Evolutionary conservation across 2,888 invertebrate genomes (phyloP).

Genomic region (Priapulus caudatus): DNA sequence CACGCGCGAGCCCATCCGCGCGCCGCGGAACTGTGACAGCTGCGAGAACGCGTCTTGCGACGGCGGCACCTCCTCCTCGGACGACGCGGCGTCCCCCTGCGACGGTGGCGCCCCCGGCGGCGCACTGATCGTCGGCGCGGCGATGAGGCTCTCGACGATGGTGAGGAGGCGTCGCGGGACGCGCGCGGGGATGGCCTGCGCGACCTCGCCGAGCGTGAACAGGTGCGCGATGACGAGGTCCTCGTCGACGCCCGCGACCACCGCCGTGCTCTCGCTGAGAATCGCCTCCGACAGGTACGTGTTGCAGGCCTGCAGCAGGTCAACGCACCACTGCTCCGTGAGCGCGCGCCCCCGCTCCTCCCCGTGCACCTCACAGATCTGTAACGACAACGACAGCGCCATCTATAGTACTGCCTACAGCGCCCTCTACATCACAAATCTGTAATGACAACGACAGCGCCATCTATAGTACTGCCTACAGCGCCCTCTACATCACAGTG

Average conservation of each 20-base stretch:
- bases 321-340: constrained; percentile 26
- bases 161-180: constrained; percentile 37
- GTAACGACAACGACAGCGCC: too few species aligned
- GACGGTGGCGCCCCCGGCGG: constrained; percentile 13
- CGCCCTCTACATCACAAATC: too few species aligned
- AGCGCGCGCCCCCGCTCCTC: neutral
- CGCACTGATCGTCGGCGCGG: constrained; percentile 25
- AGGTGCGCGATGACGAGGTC: constrained; percentile 34
- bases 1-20: constrained; percentile 29
- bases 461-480: too few species aligned
- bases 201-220: constrained; percentile 39
- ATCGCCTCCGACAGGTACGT: constrained; percentile 31
- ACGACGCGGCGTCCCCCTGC: constrained; percentile 6
- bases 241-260: constrained; percentile 28
- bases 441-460: too few species aligned
- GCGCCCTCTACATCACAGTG: constrained; percentile 26
- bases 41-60: constrained; percentile 6
- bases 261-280: constrained; percentile 25
- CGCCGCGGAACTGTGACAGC: constrained; percentile 33
- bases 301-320: constrained; percentile 30
- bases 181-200: constrained; percentile 35
- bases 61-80: constrained; percentile 16
- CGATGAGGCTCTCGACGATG: constrained; percentile 38
- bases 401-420: too few species aligned
- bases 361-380: neutral